Conservation (phyloP, 2,113 vertebrate genomes). For the Dasyornis broadbenti region DNA sequence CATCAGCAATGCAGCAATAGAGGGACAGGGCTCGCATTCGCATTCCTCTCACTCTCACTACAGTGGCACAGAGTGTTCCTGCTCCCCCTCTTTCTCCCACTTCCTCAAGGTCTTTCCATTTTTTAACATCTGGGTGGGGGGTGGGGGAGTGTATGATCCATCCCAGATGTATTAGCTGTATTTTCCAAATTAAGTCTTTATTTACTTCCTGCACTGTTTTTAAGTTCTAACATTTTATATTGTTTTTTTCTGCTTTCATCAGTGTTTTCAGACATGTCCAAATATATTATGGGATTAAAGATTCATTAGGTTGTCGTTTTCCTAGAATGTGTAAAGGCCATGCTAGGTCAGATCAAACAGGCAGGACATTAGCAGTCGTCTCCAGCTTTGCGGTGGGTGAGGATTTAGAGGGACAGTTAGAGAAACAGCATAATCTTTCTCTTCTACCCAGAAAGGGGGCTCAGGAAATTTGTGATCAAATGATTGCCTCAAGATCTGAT, state of each 20-base stretch:
- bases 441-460: neutral
- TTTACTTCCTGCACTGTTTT: slow-evolving; percentile 24
- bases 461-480: neutral
- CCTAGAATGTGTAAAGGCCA: neutral
- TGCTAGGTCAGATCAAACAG: neutral
- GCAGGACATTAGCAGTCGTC: rapidly evolving
- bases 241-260: neutral
- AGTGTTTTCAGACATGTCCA: neutral
- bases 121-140: neutral
- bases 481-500: neutral
- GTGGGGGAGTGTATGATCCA: neutral
- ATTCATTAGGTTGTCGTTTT: neutral
- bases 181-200: slow-evolving; percentile 34
- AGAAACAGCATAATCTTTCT: neutral
- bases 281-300: neutral
- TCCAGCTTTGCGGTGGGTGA: rapidly evolving
- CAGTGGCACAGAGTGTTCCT: neutral
- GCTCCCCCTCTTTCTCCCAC: neutral
- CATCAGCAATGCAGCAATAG: rapidly evolving
- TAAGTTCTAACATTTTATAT: neutral
- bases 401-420: neutral
- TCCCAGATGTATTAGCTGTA: neutral
- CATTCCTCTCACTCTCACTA: neutral
- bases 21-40: rapidly evolving
- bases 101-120: neutral